Percentiles rank a stretch among this genome's conserved stretches.
These are phyloP conservation scores for Craniophora ligustri DNA, from an alignment of 2,888 invertebrate species.

Conservation along the genomic window DNA sequence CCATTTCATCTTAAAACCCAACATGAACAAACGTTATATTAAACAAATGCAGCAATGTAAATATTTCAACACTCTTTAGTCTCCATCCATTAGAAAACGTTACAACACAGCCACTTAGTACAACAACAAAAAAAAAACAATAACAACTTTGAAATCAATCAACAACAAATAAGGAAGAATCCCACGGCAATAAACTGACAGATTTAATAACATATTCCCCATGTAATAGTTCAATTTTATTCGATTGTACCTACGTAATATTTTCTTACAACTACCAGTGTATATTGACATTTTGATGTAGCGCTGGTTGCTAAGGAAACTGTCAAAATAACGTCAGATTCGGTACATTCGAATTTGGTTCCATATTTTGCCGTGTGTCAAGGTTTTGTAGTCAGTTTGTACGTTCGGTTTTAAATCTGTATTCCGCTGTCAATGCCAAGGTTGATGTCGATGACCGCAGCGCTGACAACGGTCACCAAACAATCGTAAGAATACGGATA, in stretches of 20 bases:
- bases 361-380: constrained; percentile 10
- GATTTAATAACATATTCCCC: constrained; percentile 43
- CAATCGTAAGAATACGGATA: constrained; percentile 40
- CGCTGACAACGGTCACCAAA: constrained; percentile 68
- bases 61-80: background rate
- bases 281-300: background rate
- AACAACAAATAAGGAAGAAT: constrained; percentile 46
- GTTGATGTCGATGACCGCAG: constrained; percentile 74
- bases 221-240: constrained; percentile 48
- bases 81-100: constrained; percentile 15
- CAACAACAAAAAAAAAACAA: constrained; percentile 40
- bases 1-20: background rate
- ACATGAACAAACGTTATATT: background rate
- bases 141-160: constrained; percentile 41
- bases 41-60: constrained; percentile 15
- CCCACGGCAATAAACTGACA: constrained; percentile 47
- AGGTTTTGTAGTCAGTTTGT: constrained; percentile 54
- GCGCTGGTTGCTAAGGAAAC: constrained; percentile 8
- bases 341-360: constrained; percentile 2
- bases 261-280: background rate
- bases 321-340: constrained; percentile 14
- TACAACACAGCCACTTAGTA: constrained; percentile 33
- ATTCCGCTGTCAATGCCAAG: constrained; percentile 74
- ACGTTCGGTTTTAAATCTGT: constrained; percentile 47
- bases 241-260: too few species aligned